Evolutionary conservation across 2,797 vertebrate species (phyloP).

Genomic region (Protosalanx chinensis): DNA sequence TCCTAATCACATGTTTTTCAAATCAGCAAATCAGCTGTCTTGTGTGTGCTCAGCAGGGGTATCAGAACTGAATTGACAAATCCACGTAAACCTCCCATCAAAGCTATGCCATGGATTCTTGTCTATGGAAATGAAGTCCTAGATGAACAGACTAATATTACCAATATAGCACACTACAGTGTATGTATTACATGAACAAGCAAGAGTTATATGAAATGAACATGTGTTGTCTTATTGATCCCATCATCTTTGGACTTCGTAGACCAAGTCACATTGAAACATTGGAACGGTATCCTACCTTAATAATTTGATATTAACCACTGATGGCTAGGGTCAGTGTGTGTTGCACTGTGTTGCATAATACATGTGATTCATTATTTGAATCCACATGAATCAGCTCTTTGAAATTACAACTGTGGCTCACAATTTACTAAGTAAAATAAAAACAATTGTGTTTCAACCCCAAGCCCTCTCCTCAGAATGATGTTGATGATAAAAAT

Average conservation of each 20-base stretch:
- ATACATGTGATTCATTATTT: not conserved
- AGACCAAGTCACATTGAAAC: not conserved
- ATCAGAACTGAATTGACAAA: slow-evolving; percentile 38
- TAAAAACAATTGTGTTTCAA: no score
- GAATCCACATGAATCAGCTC: not conserved
- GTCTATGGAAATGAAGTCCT: not conserved
- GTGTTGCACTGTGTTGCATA: not conserved
- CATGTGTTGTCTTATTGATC: not conserved
- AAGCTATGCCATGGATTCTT: slow-evolving; percentile 33
- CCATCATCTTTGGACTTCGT: not conserved
- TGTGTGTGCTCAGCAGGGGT: slow-evolving; percentile 51
- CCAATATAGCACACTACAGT: not conserved
- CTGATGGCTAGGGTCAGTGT: not conserved
- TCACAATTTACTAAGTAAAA: no score
- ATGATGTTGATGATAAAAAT: slow-evolving; percentile 15
- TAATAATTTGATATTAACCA: not conserved
- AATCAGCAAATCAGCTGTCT: slow-evolving; percentile 47
- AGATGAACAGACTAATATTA: not conserved
- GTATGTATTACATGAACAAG: not conserved
- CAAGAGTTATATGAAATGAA: not conserved
- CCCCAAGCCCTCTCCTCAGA: not conserved
- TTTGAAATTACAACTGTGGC: not conserved
- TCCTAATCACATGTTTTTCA: no score
- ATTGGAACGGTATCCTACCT: not conserved
- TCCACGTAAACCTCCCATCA: slow-evolving; percentile 47